phyloP scores from a whole-genome alignment of 2,797 vertebrate species.

The Pangasius krempfi region DNA sequence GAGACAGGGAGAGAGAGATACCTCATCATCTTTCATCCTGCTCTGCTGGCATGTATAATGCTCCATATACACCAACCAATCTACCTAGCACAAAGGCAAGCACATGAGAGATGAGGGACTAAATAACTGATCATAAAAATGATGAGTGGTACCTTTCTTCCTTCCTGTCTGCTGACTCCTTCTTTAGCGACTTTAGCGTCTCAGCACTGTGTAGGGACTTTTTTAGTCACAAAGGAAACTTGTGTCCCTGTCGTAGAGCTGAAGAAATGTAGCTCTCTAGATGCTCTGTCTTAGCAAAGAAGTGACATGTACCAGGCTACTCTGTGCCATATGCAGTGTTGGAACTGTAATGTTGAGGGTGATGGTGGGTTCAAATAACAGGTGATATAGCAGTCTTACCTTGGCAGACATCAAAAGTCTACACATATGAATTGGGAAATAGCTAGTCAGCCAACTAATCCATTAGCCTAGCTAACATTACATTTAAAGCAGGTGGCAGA shows the following conservation, averaged over 20 bases:
- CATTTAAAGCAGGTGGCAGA: too few relatives aligned
- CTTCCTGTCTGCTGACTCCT: conserved; percentile 20
- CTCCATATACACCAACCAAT: conserved; percentile 28
- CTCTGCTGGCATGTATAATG: conserved; percentile 43
- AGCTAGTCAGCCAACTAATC: background rate
- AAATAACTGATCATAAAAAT: conserved; percentile 15
- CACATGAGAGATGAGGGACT: background rate
- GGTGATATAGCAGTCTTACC: background rate
- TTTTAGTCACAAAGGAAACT: conserved; percentile 10
- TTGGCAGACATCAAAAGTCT: background rate
- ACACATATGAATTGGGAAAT: background rate
- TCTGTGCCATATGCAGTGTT: conserved; percentile 54
- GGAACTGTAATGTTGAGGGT: background rate
- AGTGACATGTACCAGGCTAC: conserved; percentile 50
- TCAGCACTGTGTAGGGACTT: conserved; percentile 18
- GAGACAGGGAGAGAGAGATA: background rate
- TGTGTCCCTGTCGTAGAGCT: conserved; percentile 6
- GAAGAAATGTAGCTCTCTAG: conserved; percentile 4
- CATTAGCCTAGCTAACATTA: background rate
- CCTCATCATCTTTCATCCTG: conserved; percentile 19
- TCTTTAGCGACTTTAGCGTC: conserved; percentile 14
- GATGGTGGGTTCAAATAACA: background rate
- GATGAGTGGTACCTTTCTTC: background rate
- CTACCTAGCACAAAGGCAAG: background rate
- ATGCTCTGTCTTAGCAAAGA: conserved; percentile 30